Base-by-base conservation (phyloP, 2,888 invertebrate species). In the Acanthacorydalis orientalis region DNA sequence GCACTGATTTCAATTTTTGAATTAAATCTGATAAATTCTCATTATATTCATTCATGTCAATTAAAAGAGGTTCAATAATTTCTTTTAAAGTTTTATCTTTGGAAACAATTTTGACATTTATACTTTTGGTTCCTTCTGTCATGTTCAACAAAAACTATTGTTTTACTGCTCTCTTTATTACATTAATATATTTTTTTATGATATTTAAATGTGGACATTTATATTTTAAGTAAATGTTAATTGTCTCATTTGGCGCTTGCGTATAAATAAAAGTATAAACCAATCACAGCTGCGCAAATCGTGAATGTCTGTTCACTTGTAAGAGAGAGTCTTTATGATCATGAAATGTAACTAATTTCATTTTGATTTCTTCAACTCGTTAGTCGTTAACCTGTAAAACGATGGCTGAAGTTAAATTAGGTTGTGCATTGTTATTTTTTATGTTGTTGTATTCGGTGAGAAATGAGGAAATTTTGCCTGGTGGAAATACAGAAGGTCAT, bases 401-500 rank as follows among this genome's bases (percentile, higher is more conserved):
- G 6, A 23, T 23, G 23, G 23, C 23, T 23, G 23, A 6, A 23
- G 23, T 23, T 23, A 23, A 23, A 23, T 37, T 14, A 9, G 7
- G 14, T 37, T 37, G n/a, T 37, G 37, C 10, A 14, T 43, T 42
- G 23, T 42, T 43, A 10, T 43, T 43, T 23, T 31, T 23, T 43
- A 31, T 43, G 16, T 23, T 31, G 4, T 9, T 23, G 4, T 23
- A 12, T 43, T 16, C 23, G 11, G 23, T 31, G 31, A 12, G 16
- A 41, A 31, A 11, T 12, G 43, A 43, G 6, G 43, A 43, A 11
- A 11, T n/a, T 43, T 37, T 9, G 10, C 23, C 10, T 9, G 31
- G 31, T 31, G 31, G 31, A 7, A 43, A 52, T 39, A 51, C 53
- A 43, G 23, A 23, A 23, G 45, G 47, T 43, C 55, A 56, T 50